Evolutionary conservation across 2,888 invertebrate genomes (phyloP), one percentile per base, ranked within the genome.

Genomic region (Torymus aiolomorphi): DNA sequence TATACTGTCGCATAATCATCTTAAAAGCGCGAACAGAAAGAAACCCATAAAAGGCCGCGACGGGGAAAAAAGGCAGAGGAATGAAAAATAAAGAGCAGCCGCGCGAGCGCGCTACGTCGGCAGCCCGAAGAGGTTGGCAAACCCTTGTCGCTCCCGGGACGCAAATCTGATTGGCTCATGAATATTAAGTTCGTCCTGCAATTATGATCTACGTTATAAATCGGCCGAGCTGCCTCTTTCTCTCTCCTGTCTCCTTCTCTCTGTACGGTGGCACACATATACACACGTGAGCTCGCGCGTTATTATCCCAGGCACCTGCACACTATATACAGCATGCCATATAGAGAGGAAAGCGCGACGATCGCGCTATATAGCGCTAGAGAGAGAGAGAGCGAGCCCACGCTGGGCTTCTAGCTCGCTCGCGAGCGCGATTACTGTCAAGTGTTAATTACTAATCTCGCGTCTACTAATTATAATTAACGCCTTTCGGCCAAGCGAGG

Each of bases 181-280:
- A 90, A 90, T 90, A 90, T 90, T 90, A 89, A 89, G 90, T 89
- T 89, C 88, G 88, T 86, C 86, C 88, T 85, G 89, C 89, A 90
- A 90, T 90, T 89, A 90, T 90, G 89, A 90, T 90, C 90, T 88
- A 89, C 88, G 89, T 89, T 90, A 89, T 90, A 90, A 90, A 90
- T 90, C 89, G 89, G 89, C 83, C 84, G 69, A 69, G 73, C 67
- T 66, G 42, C 62, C 74, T 54, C 62, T 57, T 75, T 61, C 62
- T 24, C 84, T 77, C 76, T n/a, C 81, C 81, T 82, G 84, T 74
- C 62, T 8, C 80, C 66, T 74, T 71, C 80, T 84, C 85, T 84
- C 83, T 83, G 79, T 82, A 80, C 81, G 73, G 82, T 80, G 82
- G 77, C 82, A 82, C 82, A 78, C 80, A 81, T 24, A 24, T 56